Evolutionary conservation across 2,797 vertebrate genomes (phyloP).

Genomic region (Danio choprae): DNA sequence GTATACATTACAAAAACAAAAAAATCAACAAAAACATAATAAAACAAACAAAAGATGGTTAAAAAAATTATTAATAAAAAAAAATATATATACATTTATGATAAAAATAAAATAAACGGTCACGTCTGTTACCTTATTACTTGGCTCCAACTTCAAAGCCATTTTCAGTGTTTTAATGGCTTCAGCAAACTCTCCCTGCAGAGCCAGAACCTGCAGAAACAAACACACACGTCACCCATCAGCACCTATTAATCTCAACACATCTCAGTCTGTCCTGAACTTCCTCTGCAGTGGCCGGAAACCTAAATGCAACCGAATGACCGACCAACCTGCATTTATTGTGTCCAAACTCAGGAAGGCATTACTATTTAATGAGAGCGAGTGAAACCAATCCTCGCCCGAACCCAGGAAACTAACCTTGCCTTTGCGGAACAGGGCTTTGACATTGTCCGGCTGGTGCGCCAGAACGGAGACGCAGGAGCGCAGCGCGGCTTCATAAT

Average conservation of each 20-base stretch:
- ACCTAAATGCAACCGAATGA: not conserved
- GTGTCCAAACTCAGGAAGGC: not conserved
- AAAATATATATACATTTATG: too few relatives aligned
- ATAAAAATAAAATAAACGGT: too few relatives aligned
- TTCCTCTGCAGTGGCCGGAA: too few relatives aligned
- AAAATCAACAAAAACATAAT: too few relatives aligned
- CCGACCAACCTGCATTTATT: not conserved
- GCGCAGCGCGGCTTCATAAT: conserved; percentile 89
- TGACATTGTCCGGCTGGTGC: conserved; percentile 93
- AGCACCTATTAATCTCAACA: conserved; percentile 23
- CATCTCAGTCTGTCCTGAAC: not conserved
- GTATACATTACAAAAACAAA: too few relatives aligned
- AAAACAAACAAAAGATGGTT: too few relatives aligned
- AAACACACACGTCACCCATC: not conserved
- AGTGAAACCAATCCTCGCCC: conserved; percentile 11
- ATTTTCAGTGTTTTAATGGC: conserved; percentile 89
- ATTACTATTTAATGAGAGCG: not conserved
- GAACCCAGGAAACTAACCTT: conserved; percentile 80
- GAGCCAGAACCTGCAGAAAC: conserved; percentile 85
- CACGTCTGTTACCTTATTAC: conserved; percentile 92
- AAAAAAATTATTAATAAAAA: too few relatives aligned
- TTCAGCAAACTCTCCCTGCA: conserved; percentile 90
- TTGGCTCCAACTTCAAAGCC: conserved; percentile 92
- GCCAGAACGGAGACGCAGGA: conserved; percentile 89
- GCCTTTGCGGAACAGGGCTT: conserved; percentile 95